Evolutionary conservation across 2,888 invertebrate species (phyloP).

Genomic region (Rhagium mordax): DNA sequence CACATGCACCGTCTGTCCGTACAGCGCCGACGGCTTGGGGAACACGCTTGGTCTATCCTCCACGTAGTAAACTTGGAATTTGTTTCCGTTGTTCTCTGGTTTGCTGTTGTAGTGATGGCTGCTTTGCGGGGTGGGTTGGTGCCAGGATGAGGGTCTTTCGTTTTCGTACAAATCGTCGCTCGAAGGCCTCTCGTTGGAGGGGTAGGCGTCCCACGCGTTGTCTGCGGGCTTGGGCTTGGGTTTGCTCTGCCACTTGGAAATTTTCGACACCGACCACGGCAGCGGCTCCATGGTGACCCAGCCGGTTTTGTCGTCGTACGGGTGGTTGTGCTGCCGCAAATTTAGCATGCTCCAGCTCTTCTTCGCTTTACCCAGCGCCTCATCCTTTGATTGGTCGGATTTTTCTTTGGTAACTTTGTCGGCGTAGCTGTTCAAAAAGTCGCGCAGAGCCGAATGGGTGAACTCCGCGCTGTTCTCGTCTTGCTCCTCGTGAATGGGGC

Average conservation of each 20-base stretch:
- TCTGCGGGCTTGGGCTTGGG: conserved; percentile 71
- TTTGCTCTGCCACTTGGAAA: conserved; percentile 83
- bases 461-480: conserved; percentile 56
- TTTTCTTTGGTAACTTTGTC: conserved; percentile 60
- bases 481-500: conserved; percentile 62
- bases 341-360: conserved; percentile 72
- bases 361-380: conserved; percentile 68
- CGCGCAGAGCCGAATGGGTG: conserved; percentile 70
- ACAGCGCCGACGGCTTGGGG: conserved; percentile 51
- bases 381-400: conserved; percentile 23
- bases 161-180: conserved; percentile 53
- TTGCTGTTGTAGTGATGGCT: conserved; percentile 32
- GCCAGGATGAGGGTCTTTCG: conserved; percentile 33
- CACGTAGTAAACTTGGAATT: conserved; percentile 66
- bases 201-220: conserved; percentile 57
- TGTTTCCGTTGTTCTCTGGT: conserved; percentile 51
- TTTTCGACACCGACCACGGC: conserved; percentile 86
- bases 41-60: conserved; percentile 63
- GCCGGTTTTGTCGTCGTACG: conserved; percentile 80
- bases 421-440: conserved; percentile 76
- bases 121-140: conserved; percentile 11
- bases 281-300: conserved; percentile 86
- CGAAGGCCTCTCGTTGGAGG: conserved; percentile 64
- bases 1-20: conserved; percentile 61
- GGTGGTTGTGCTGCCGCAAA: conserved; percentile 71